phyloP scores from a whole-genome alignment of 2,888 invertebrate genomes.

The Rotaria sp. region DNA sequence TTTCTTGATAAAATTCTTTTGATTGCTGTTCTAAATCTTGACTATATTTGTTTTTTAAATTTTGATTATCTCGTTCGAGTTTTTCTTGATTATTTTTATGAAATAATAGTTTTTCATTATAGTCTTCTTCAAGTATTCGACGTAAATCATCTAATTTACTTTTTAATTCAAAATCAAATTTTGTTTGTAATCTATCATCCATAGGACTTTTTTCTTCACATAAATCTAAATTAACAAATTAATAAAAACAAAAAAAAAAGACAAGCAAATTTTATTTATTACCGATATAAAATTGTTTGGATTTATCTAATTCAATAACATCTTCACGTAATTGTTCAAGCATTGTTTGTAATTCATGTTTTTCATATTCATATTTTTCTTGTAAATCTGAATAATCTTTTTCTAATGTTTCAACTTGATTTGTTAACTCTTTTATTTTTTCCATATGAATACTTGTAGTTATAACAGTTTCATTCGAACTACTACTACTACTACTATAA shows the following conservation, averaged over 20 bases:
- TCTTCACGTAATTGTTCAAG: slow-evolving; percentile 22
- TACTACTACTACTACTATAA: not conserved
- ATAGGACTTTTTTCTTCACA: not conserved
- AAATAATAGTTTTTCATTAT: not conserved
- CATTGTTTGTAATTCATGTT: slow-evolving; percentile 14
- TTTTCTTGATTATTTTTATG: not conserved
- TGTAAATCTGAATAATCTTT: not conserved
- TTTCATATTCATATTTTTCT: slow-evolving; percentile 29
- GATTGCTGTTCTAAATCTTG: not conserved
- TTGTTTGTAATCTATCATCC: not conserved
- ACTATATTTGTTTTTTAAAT: not conserved
- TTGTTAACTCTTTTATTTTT: not conserved
- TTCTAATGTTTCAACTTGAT: not conserved
- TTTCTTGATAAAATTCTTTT: not conserved
- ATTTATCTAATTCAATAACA: not conserved
- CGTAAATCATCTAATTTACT: not conserved
- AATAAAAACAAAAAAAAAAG: not conserved
- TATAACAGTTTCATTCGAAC: not conserved
- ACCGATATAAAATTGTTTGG: not conserved
- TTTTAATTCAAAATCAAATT: slow-evolving; percentile 2
- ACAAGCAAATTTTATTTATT: too few species aligned
- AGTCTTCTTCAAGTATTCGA: not conserved
- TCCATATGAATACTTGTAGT: not conserved
- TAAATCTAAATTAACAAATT: not conserved
- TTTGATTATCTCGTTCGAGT: not conserved